A percentile compares a stretch with the other conserved stretches of the same genome.
These are phyloP conservation scores for Anolis carolinensis DNA, from an alignment of 2,113 vertebrate species.

Conservation along the genomic window DNA sequence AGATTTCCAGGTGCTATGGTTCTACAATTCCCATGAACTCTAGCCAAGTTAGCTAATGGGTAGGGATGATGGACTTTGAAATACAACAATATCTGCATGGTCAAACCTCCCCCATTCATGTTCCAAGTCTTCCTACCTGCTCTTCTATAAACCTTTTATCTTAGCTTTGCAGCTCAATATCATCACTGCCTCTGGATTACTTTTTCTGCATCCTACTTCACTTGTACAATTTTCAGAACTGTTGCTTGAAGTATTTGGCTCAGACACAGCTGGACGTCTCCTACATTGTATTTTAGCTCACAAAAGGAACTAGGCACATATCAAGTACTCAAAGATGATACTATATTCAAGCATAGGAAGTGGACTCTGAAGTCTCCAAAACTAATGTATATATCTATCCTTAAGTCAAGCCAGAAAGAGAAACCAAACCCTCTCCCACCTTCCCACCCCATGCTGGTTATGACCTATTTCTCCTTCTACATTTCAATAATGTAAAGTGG, in stretches of 20 bases:
- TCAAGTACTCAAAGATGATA: neutral
- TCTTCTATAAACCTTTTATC: slow-evolving; percentile 9
- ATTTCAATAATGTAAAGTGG: slow-evolving; percentile 32
- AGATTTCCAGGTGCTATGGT: too few relatives aligned
- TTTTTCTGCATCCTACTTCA: slow-evolving; percentile 10
- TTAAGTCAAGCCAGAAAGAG: neutral
- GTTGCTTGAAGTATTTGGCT: neutral
- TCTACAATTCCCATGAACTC: neutral
- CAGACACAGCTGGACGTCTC: slow-evolving; percentile 28
- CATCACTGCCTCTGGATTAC: slow-evolving; percentile 15
- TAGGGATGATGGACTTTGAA: neutral
- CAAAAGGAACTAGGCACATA: slow-evolving; percentile 7
- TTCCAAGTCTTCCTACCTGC: neutral
- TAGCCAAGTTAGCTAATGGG: neutral
- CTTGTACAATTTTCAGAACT: neutral
- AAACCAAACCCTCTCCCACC: neutral
- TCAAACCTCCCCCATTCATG: neutral
- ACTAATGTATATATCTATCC: neutral
- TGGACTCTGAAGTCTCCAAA: slow-evolving; percentile 3
- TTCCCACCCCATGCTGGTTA: neutral
- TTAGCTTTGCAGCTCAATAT: slow-evolving; percentile 1
- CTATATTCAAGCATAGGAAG: slow-evolving; percentile 25
- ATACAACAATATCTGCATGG: neutral
- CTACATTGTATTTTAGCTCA: slow-evolving; percentile 25
- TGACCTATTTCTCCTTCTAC: slow-evolving; percentile 14